Evolutionary conservation across 2,888 invertebrate species (phyloP).

Genomic region (Onchidella celtica): DNA sequence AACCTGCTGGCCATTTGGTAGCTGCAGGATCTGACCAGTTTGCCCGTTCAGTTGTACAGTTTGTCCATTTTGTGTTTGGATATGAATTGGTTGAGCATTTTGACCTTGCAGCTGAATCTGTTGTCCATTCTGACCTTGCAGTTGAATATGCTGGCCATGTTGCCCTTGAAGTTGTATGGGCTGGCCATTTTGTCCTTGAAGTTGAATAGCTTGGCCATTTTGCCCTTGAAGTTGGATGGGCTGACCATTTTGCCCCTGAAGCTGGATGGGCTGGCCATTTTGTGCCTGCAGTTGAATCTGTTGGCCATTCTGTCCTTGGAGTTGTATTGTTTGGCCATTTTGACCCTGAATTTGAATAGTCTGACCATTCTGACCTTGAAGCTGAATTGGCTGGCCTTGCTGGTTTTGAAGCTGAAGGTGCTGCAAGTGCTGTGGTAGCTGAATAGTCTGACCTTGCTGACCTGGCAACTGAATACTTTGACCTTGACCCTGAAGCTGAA

Average conservation of each 20-base stretch:
- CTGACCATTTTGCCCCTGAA: slow-evolving; percentile 76
- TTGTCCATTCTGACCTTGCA: slow-evolving; percentile 52
- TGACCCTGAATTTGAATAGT: slow-evolving; percentile 54
- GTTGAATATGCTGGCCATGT: slow-evolving; percentile 48
- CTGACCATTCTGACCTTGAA: slow-evolving; percentile 56
- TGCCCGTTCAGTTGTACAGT: slow-evolving; percentile 54
- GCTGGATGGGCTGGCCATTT: slow-evolving; percentile 80
- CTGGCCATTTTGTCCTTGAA: slow-evolving; percentile 56
- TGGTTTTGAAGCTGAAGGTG: slow-evolving; percentile 40
- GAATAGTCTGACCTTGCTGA: slow-evolving; percentile 42
- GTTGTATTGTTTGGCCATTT: slow-evolving; percentile 84
- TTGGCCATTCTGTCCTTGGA: slow-evolving; percentile 82
- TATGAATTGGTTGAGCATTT: slow-evolving; percentile 47
- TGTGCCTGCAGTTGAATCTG: slow-evolving; percentile 53
- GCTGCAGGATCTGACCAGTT: slow-evolving; percentile 19
- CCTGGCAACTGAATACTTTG: slow-evolving; percentile 43
- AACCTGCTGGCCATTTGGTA: slow-evolving; percentile 40
- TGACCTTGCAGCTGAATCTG: slow-evolving; percentile 49
- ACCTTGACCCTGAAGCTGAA: slow-evolving; percentile 43
- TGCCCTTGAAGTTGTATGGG: slow-evolving; percentile 82
- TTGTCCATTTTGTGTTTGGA: slow-evolving; percentile 48
- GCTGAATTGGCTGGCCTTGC: slow-evolving; percentile 57
- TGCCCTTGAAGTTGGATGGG: slow-evolving; percentile 52
- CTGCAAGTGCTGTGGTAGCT: slow-evolving; percentile 43
- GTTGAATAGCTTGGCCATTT: slow-evolving; percentile 51